phyloP scores from a whole-genome alignment of 2,797 vertebrate genomes.

The Gephyroberyx darwinii region DNA sequence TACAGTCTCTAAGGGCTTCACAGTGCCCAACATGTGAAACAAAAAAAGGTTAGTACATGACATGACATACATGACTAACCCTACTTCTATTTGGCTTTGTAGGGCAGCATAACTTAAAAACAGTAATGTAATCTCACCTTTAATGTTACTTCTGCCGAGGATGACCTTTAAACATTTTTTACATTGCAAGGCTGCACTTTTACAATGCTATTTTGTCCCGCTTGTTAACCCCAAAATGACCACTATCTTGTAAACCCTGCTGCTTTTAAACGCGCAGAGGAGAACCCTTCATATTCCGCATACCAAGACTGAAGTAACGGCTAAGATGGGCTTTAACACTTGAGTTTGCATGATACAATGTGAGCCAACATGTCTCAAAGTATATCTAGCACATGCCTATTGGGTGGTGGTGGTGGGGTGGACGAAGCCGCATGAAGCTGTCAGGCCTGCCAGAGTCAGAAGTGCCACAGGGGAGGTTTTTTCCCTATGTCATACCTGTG shows the following conservation, averaged over 20 bases:
- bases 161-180: neutral
- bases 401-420: slow-evolving; percentile 10
- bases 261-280: slow-evolving; percentile 33
- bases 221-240: slow-evolving; percentile 55
- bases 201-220: slow-evolving; percentile 24
- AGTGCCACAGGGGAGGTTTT: slow-evolving; percentile 56
- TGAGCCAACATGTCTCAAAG: slow-evolving; percentile 58
- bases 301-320: slow-evolving; percentile 34
- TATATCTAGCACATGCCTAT: slow-evolving; percentile 55
- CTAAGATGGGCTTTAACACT: neutral
- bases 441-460: slow-evolving; percentile 47
- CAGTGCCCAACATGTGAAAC: too few relatives aligned
- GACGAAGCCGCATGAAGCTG: slow-evolving; percentile 33
- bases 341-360: slow-evolving; percentile 37
- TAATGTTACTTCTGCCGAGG: too few relatives aligned
- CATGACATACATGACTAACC: too few relatives aligned
- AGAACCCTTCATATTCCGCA: slow-evolving; percentile 48
- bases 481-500: slow-evolving; percentile 36
- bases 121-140: slow-evolving; percentile 5
- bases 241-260: slow-evolving; percentile 44
- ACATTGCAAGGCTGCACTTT: slow-evolving; percentile 15
- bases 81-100: slow-evolving; percentile 1
- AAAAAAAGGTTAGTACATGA: too few relatives aligned
- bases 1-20: too few relatives aligned
- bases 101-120: slow-evolving; percentile 11